Evolutionary conservation across 2,888 invertebrate species (phyloP).

Genomic region (Trichogramma dendrolimi): DNA sequence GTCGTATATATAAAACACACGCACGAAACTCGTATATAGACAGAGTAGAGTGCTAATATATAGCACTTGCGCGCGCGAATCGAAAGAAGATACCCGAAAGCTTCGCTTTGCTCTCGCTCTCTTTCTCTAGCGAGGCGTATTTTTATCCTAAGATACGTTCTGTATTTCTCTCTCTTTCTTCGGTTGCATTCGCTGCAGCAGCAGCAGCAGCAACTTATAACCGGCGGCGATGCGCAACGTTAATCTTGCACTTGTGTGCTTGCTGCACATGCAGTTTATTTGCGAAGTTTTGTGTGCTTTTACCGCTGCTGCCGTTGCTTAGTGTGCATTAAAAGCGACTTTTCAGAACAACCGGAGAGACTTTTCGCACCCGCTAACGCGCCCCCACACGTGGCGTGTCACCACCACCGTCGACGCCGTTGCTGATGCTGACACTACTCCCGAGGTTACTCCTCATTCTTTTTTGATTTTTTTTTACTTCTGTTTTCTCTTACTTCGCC

Average conservation of each 20-base stretch:
- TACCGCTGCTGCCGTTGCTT: too few species aligned
- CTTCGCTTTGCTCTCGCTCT: too few species aligned
- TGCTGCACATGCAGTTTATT: neutral
- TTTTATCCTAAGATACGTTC: neutral
- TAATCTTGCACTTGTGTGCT: conserved; percentile 26
- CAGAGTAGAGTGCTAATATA: neutral
- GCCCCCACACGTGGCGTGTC: too few species aligned
- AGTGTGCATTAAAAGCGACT: neutral
- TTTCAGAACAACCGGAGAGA: neutral
- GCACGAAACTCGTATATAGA: too few species aligned
- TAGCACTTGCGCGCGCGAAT: too few species aligned
- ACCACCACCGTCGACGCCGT: too few species aligned
- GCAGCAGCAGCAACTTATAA: neutral
- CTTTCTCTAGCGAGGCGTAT: too few species aligned
- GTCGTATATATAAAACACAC: too few species aligned
- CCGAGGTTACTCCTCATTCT: too few species aligned
- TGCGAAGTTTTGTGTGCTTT: neutral
- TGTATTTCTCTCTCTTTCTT: neutral
- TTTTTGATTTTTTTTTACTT: neutral
- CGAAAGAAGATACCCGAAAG: too few species aligned
- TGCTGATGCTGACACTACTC: too few species aligned
- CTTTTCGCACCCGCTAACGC: too few species aligned
- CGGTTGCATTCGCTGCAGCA: neutral
- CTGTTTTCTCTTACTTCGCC: neutral
- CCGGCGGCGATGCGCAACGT: conserved; percentile 31